Conservation (phyloP, 2,113 vertebrate species). For the Burhinus bistriatus region DNA sequence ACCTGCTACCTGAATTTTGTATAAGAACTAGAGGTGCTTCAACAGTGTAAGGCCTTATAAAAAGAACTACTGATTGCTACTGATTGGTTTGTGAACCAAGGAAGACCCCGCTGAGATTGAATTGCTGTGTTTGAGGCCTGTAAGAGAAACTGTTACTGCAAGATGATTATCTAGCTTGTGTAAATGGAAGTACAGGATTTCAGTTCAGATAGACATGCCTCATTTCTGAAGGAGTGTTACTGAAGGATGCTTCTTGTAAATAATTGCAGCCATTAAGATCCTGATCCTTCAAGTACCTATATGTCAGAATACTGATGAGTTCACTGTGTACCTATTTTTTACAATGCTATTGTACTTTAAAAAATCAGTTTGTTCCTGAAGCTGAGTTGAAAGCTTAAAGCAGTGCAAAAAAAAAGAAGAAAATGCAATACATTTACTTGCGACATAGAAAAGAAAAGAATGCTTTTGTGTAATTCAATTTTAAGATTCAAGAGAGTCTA, state of each 20-base stretch:
- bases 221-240: not conserved
- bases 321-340: not conserved
- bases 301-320: not conserved
- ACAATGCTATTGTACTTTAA: not conserved
- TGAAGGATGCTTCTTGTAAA: not conserved
- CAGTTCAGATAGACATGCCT: not conserved
- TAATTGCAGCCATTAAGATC: not conserved
- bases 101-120: not conserved
- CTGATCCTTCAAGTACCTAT: not conserved
- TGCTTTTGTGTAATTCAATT: not conserved
- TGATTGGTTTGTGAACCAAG: not conserved
- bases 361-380: not conserved
- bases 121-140: not conserved
- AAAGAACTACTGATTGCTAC: not conserved
- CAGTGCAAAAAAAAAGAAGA: not conserved
- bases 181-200: slow-evolving; percentile 7
- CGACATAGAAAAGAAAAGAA: not conserved
- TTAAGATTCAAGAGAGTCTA: not conserved
- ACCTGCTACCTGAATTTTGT: not conserved
- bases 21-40: not conserved
- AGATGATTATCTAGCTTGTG: not conserved
- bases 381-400: not conserved
- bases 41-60: not conserved
- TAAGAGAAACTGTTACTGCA: not conserved
- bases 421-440: not conserved